Conservation (phyloP, 2,113 vertebrate species). For the Proteles cristata region DNA sequence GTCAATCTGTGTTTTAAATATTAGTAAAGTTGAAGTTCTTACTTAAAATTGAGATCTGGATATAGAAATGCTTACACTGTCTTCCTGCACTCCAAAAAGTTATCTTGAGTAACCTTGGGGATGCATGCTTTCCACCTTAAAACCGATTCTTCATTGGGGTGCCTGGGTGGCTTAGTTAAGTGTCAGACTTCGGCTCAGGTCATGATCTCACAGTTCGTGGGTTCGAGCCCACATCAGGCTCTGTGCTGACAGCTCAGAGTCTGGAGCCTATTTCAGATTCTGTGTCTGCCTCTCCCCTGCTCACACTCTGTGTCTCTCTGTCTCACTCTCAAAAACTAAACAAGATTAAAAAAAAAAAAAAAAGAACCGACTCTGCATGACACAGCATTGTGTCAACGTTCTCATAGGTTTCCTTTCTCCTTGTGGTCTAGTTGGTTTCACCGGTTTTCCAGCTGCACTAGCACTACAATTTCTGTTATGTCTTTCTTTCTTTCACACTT, state of each 20-base stretch:
- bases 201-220: too few species aligned
- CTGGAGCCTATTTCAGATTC: too few species aligned
- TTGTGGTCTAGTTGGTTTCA: background rate
- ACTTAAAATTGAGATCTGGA: background rate
- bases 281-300: too few species aligned
- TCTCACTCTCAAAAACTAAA: too few species aligned
- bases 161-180: too few species aligned
- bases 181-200: too few species aligned
- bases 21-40: background rate
- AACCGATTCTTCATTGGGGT: background rate
- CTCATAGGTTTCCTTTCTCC: background rate
- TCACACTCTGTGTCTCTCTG: too few species aligned
- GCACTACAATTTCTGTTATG: background rate
- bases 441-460: background rate
- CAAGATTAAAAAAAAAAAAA: too few species aligned
- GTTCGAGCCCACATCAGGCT: too few species aligned
- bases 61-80: background rate
- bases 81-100: background rate
- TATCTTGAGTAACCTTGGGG: background rate
- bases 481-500: background rate
- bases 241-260: too few species aligned
- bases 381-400: background rate
- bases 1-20: background rate
- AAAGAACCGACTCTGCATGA: too few species aligned
- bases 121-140: background rate